phyloP scores from a whole-genome alignment of 2,888 invertebrate genomes.

The Rhagium mordax region DNA sequence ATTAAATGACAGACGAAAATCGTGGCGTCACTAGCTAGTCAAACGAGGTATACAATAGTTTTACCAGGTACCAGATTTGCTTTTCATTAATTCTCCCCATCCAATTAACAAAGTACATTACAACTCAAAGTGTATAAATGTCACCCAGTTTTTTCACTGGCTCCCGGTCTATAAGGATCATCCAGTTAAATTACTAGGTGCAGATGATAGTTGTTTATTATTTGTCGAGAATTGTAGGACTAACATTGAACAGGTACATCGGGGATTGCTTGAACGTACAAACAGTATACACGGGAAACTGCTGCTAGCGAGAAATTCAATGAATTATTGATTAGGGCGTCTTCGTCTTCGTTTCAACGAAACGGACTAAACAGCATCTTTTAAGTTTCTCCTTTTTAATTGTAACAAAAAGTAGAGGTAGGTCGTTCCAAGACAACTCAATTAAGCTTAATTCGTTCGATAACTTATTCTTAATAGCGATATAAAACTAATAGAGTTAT shows the following conservation, averaged over 20 bases:
- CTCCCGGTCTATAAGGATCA: slow-evolving; percentile 11
- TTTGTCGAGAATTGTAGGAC: not conserved
- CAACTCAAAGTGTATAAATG: too few relatives aligned
- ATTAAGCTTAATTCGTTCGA: not conserved
- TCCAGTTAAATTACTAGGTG: not conserved
- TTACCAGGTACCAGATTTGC: too few relatives aligned
- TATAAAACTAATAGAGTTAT: too few relatives aligned
- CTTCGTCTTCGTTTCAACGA: not conserved
- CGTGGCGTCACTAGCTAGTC: too few relatives aligned
- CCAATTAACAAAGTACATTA: too few relatives aligned
- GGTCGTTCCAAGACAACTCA: not conserved
- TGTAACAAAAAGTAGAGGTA: not conserved
- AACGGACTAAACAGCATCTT: not conserved
- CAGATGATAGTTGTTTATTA: not conserved
- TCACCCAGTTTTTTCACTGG: too few relatives aligned
- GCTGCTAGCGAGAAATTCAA: not conserved
- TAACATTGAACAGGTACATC: not conserved
- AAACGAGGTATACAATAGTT: too few relatives aligned
- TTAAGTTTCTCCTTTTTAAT: not conserved
- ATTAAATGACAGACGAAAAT: too few relatives aligned
- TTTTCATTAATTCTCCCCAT: too few relatives aligned
- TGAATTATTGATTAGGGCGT: too few relatives aligned
- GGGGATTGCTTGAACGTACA: not conserved
- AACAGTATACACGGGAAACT: not conserved
- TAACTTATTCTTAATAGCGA: too few relatives aligned